Conservation (phyloP, 2,888 invertebrate species). For the Stenichneumon culpator region DNA sequence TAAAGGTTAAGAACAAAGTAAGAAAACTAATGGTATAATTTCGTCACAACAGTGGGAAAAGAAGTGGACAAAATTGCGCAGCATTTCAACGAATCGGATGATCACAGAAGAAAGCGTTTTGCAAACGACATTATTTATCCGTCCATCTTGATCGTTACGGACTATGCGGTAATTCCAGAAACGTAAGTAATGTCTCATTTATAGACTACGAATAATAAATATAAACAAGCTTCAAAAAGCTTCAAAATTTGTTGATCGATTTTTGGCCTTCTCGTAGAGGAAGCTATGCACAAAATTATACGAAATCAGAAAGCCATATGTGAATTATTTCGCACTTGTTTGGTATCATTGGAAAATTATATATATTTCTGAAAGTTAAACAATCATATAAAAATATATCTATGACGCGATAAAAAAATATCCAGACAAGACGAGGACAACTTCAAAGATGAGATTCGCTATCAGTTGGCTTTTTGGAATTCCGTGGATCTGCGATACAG, state of each 20-base stretch:
- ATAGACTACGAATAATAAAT: not conserved
- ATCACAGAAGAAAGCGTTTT: constrained; percentile 13
- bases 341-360: no score
- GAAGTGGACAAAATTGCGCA: not conserved
- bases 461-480: constrained; percentile 50
- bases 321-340: no score
- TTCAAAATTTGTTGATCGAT: no score
- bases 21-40: not conserved
- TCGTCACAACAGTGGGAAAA: not conserved
- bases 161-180: not conserved
- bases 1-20: not conserved
- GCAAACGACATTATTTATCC: constrained; percentile 6
- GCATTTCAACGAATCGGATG: not conserved
- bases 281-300: no score
- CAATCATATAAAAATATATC: no score
- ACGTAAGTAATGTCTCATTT: not conserved
- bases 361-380: no score
- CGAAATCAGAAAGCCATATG: no score
- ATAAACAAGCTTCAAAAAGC: no score
- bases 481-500: constrained; percentile 48
- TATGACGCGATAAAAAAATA: not conserved
- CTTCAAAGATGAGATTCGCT: constrained; percentile 8
- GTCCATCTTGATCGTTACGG: not conserved
- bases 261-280: no score
- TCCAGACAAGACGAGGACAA: not conserved